phyloP scores from a whole-genome alignment of 64 coral and sea anemone species.

The Platygyra sinensis region DNA sequence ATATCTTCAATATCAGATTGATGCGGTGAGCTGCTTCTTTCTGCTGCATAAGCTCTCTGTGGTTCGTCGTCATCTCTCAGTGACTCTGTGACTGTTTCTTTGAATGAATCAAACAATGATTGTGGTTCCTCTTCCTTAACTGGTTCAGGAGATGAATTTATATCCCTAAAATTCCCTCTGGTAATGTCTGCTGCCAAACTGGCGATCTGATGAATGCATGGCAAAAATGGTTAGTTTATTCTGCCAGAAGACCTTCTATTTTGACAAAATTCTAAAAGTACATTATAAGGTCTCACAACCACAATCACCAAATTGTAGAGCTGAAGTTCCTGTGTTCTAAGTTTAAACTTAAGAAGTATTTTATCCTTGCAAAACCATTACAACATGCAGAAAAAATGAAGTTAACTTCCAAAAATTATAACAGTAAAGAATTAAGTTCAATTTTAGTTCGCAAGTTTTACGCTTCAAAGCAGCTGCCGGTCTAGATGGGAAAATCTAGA shows the following conservation, averaged over 20 bases:
- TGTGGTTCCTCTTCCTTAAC: background rate
- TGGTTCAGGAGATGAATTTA: background rate
- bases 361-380: no score
- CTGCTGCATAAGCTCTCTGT: background rate
- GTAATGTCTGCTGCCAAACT: background rate
- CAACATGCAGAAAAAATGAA: no score
- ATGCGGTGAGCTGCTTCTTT: background rate
- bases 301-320: no score
- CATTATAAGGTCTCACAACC: no score
- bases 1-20: background rate
- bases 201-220: background rate
- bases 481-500: no score
- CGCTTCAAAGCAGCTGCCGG: no score
- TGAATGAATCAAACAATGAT: background rate
- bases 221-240: background rate
- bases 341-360: no score
- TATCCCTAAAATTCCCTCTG: background rate
- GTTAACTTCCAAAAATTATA: no score
- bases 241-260: background rate
- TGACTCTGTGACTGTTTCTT: background rate
- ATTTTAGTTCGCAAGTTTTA: no score
- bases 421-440: no score
- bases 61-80: slow-evolving; percentile 1
- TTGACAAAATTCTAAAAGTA: no score
- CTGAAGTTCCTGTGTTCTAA: no score